Evolutionary conservation across 2,113 vertebrate genomes (phyloP).

Genomic region (Gymnocephalus cernua): DNA sequence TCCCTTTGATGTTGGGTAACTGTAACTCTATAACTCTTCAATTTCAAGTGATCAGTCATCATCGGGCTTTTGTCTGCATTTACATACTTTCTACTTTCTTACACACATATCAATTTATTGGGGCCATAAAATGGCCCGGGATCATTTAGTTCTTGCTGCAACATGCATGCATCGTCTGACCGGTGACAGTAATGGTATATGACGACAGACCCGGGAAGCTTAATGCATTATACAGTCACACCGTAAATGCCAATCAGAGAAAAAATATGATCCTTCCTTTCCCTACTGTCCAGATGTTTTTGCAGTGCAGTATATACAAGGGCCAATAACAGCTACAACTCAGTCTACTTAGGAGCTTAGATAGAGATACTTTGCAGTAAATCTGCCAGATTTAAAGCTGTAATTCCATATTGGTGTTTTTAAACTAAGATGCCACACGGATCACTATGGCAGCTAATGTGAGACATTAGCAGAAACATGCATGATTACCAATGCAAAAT

Average conservation of each 20-base stretch:
- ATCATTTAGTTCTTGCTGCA: slow-evolving; percentile 15
- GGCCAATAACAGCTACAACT: slow-evolving; percentile 52
- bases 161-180: slow-evolving; percentile 3
- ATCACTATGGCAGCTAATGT: not conserved
- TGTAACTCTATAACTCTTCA: not conserved
- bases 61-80: not conserved
- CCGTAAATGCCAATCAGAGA: slow-evolving; percentile 55
- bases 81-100: not conserved
- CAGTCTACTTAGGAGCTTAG: slow-evolving; percentile 51
- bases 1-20: slow-evolving; percentile 22
- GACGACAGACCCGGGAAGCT: slow-evolving; percentile 25
- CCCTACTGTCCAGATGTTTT: slow-evolving; percentile 68
- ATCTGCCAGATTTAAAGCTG: slow-evolving; percentile 41
- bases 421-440: not conserved
- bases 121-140: slow-evolving; percentile 23
- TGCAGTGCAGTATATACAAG: slow-evolving; percentile 55
- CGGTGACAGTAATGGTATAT: slow-evolving; percentile 33
- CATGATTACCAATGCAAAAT: not conserved
- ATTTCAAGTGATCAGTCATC: not conserved
- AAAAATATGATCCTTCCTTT: slow-evolving; percentile 59
- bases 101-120: slow-evolving; percentile 26
- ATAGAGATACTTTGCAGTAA: slow-evolving; percentile 57
- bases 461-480: not conserved
- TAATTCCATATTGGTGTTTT: slow-evolving; percentile 1
- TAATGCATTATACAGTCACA: slow-evolving; percentile 61